These are phyloP conservation scores for Oegoconia quadripuncta DNA, from an alignment of 2,888 invertebrate genomes.

Conservation along the genomic window DNA sequence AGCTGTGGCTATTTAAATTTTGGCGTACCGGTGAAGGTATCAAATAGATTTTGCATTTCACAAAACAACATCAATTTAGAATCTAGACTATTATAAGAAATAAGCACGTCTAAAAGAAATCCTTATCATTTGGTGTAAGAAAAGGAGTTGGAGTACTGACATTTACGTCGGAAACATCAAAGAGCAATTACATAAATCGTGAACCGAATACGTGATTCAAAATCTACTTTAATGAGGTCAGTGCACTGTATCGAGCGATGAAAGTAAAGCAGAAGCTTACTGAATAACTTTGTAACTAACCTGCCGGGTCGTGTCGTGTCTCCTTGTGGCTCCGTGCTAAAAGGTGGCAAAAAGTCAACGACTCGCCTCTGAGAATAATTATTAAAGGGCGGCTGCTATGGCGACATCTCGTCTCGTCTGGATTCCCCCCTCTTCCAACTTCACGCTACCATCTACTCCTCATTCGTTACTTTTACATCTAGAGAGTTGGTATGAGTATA, in stretches of 20 bases:
- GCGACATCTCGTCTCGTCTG: slow-evolving; percentile 63
- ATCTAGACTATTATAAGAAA: too few relatives aligned
- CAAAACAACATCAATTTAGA: too few relatives aligned
- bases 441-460: too few relatives aligned
- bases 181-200: background rate
- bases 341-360: slow-evolving; percentile 50
- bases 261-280: slow-evolving; percentile 8
- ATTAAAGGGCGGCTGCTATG: slow-evolving; percentile 51
- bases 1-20: slow-evolving; percentile 1
- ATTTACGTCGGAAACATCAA: too few relatives aligned
- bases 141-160: too few relatives aligned
- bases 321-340: slow-evolving; percentile 8
- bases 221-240: slow-evolving; percentile 9
- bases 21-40: too few relatives aligned
- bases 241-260: slow-evolving; percentile 4
- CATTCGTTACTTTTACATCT: too few relatives aligned
- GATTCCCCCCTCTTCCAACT: slow-evolving; percentile 23
- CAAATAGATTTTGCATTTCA: too few relatives aligned
- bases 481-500: too few relatives aligned
- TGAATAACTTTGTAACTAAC: slow-evolving; percentile 6
- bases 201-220: background rate
- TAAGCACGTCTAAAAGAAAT: too few relatives aligned
- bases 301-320: slow-evolving; percentile 7
- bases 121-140: too few relatives aligned
- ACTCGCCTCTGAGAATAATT: slow-evolving; percentile 57